Base-by-base conservation (phyloP, 37 sponge, comb jelly and placozoan genomes). In the Axinella damicornis region DNA sequence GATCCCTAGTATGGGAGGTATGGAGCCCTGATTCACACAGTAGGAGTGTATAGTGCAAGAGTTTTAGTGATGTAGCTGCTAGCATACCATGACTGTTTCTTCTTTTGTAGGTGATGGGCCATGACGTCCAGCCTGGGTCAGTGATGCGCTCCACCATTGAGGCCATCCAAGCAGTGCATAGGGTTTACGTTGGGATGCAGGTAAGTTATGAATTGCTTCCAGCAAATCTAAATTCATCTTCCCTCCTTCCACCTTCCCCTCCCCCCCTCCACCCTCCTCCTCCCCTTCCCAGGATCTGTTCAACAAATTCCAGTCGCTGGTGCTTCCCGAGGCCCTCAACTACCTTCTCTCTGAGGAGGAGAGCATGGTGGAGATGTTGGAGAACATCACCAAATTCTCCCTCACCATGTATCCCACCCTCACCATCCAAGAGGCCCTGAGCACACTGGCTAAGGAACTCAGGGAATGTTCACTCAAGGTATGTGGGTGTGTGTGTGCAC, bases 101-200 rank as follows among this genome's bases (percentile, higher is more conserved):
- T 69, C 28, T 2, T 35, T 5, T 20, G 9, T 39, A 52, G 73
- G 53, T 24, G 18, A 76, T 77, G 81, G 81, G 82, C 37, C 28
- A 55, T 6, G 82, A 87, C 35, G 27, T 87, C 19, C 68, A 41
- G 9, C 24, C 74, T 52, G 57, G 58, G 55, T 60, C 82, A 25
- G 65, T 88, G 33, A 52, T 92, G 59, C 30, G 35, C 30, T 61
- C 81, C 56, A 78, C 85, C 37, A 76, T 92, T 24, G 65, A 41
- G 6, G 65, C 89, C 24, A 71, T 92, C 28, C 11, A 35, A 9
- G 82, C 85, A 24, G 93, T 88, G 46, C 89, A 92, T 65, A 65
- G 30, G 5, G 93, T 92, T 64, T 92, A 92, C 72, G 69, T 55
- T 15, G 58, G 76, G 34, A 83, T 92, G 81, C 93, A 83, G 88